phyloP scores from a whole-genome alignment of 23 tunicate species.

The Phallusia fumigata region DNA sequence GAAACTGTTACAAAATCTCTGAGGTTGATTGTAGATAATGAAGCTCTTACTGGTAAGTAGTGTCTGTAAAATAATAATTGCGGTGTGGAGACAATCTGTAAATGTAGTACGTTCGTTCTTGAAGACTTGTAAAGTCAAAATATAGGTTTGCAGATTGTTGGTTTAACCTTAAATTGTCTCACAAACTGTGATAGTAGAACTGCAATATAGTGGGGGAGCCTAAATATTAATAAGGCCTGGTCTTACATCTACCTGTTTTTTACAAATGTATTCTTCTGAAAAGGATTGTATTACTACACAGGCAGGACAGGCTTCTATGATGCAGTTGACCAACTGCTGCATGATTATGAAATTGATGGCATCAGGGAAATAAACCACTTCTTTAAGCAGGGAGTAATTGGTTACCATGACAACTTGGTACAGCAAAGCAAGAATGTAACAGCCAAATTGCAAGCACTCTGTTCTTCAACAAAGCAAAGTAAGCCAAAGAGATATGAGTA shows the following conservation, averaged over 20 bases:
- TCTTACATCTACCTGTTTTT: too few relatives aligned
- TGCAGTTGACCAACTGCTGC: conserved; percentile 8
- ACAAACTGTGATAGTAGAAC: too few relatives aligned
- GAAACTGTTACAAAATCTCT: conserved; percentile 20
- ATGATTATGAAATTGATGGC: conserved; percentile 15
- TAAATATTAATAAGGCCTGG: too few relatives aligned
- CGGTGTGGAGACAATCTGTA: too few relatives aligned
- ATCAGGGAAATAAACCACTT: not conserved
- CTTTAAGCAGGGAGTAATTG: conserved; percentile 5
- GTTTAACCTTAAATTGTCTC: too few relatives aligned
- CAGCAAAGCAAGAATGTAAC: not conserved
- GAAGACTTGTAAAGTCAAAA: too few relatives aligned
- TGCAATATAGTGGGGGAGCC: too few relatives aligned
- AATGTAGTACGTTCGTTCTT: too few relatives aligned
- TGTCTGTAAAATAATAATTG: too few relatives aligned
- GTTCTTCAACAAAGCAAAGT: not conserved
- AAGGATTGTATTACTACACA: not conserved
- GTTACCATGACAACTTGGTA: not conserved
- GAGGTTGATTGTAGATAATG: conserved; percentile 17
- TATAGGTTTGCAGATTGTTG: too few relatives aligned
- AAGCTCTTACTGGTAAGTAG: conserved; percentile 33
- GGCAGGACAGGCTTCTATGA: conserved; percentile 13
- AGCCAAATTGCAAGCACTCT: not conserved
- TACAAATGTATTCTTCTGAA: too few relatives aligned
- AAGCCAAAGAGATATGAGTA: not conserved